These are phyloP conservation scores for Redunca redunca DNA, from an alignment of 2,113 vertebrate species.

Conservation along the genomic window DNA sequence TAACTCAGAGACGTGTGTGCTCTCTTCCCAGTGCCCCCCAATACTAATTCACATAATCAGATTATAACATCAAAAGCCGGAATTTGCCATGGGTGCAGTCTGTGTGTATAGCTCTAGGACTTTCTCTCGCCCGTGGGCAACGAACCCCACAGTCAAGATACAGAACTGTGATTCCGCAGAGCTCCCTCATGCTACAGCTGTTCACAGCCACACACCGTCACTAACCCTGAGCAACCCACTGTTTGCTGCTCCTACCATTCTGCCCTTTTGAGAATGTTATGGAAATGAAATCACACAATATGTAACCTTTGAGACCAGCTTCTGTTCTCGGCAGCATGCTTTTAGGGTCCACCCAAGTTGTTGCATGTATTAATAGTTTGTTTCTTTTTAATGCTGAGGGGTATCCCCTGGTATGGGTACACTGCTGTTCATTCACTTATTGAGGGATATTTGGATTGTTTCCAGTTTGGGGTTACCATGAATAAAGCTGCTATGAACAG, in stretches of 20 bases:
- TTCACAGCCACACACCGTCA: neutral
- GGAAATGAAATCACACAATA: neutral
- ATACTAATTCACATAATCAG: neutral
- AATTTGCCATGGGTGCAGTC: neutral
- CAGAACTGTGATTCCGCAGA: neutral
- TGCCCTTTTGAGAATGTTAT: neutral
- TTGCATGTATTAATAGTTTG: neutral
- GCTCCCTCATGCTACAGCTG: neutral
- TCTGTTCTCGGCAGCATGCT: neutral
- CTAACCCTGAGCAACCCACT: neutral
- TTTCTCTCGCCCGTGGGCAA: neutral
- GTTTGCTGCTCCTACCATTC: neutral
- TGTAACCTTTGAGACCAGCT: neutral
- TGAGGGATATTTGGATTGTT: neutral
- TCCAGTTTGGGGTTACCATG: neutral
- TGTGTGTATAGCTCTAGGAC: neutral
- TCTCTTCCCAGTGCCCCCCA: neutral
- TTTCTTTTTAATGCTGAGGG: neutral
- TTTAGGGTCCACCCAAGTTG: neutral
- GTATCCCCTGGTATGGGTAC: no score
- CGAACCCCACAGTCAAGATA: neutral
- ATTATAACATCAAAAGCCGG: neutral
- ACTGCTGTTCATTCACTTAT: neutral
- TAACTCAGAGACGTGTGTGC: neutral
- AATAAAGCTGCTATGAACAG: neutral